A percentile compares a stretch with the other conserved stretches of the same genome.
These are phyloP conservation scores for Apodemus agrarius DNA, from an alignment of 2,797 vertebrate genomes.

Conservation along the genomic window DNA sequence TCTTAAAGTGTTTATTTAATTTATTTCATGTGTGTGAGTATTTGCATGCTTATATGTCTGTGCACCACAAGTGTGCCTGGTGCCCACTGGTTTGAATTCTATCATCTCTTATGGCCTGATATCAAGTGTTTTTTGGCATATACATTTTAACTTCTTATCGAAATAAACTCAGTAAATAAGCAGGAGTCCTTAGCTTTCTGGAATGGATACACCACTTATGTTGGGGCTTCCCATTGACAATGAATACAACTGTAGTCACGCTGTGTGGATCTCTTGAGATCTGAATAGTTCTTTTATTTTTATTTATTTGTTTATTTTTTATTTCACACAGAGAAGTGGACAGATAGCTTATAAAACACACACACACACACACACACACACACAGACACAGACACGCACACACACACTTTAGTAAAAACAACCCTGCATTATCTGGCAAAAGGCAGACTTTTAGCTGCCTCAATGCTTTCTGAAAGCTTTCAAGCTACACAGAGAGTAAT, in stretches of 20 bases:
- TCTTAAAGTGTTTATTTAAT: neutral
- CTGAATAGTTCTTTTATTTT: slow-evolving; percentile 17
- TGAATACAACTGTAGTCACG: slow-evolving; percentile 40
- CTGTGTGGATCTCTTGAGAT: neutral
- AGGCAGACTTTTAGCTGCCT: slow-evolving; percentile 62
- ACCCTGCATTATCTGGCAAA: slow-evolving; percentile 47
- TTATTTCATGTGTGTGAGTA: neutral
- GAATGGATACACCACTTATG: neutral
- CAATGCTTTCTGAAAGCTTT: slow-evolving; percentile 69
- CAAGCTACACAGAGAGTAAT: slow-evolving; percentile 60
- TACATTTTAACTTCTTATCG: slow-evolving; percentile 56
- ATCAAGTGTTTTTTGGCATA: slow-evolving; percentile 39
- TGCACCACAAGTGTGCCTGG: neutral
- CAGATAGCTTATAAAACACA: slow-evolving; percentile 38
- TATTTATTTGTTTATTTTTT: neutral
- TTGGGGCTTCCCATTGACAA: neutral
- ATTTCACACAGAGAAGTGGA: neutral
- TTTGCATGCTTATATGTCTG: neutral
- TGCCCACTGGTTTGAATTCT: slow-evolving; percentile 55
- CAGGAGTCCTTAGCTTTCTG: neutral
- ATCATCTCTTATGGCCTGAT: slow-evolving; percentile 8
- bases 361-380: neutral
- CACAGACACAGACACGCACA: neutral
- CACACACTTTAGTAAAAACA: slow-evolving; percentile 61
- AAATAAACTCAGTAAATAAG: slow-evolving; percentile 29